Base-by-base conservation (phyloP, 2,888 invertebrate genomes). In the Erannis defoliaria region DNA sequence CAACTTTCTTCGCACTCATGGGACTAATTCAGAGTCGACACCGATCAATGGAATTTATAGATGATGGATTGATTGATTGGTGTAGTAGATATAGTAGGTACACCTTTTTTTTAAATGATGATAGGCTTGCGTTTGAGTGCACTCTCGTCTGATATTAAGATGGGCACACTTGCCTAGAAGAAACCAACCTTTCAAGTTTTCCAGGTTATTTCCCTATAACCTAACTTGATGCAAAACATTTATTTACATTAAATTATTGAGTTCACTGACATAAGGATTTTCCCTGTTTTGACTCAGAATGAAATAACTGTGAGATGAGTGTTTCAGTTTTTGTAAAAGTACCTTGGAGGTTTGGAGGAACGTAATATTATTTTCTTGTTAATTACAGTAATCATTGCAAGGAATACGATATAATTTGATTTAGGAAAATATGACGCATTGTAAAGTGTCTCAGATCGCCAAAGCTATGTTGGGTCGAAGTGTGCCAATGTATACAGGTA, bases 281-380 rank as follows among this genome's bases (percentile, higher is more conserved):
- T 51, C 40, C 50, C 26, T n/a, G 16, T 37, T 37, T 50, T 23
- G 37, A 14, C 26, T 14, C 16, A 45, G n/a, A 19, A 21, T 26
- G 35, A n/a, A 26, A 18, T 38, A 16, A 14, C 38, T 12, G 23
- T 16, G 5, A 12, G 16, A 33, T 33, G 33, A n/a, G 12, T 33
- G 12, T 33, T 33, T 2, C 4, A 26, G 5, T 1, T 8, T 26
- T 33, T 12, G 12, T 12, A 12, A 33, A 33, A 33, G 12, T 12
- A 33, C 9, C 10, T 31, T 10, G 31, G 9, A 10, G 10, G 9
- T 31, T 9, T 1, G 9, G 2, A 29, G 2, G 31, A 1, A 31
- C 1, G 10, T 1, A 31, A 31, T 10, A 0, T 9, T 9, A 10
- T 33, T 12, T 33, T 12, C 33, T 33, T 33, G 33, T 33, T 33